Evolutionary conservation across 2,113 vertebrate species (phyloP), one percentile per base, ranked within the genome.

Genomic region (Tauraco erythrolophus): DNA sequence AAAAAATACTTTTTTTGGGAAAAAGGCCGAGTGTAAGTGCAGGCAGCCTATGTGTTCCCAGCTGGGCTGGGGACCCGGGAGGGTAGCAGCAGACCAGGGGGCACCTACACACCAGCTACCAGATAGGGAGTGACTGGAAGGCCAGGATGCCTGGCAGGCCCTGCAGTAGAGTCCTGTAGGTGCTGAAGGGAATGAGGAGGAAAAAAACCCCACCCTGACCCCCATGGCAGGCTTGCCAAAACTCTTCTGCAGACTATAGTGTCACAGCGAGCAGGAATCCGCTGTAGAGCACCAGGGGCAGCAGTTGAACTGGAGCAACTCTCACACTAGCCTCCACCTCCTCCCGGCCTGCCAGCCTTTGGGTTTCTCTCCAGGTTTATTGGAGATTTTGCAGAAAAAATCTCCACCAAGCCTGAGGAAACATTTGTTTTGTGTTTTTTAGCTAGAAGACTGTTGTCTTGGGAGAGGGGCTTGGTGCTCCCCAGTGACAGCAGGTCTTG

Each of bases 381-480:
- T 17, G 18, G 54, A 90, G 92, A 77, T 92, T 96, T 82, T 85
- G 75, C 37, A 48, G 28, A 82, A 65, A 82, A 91, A 94, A 91
- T 65, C 75, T 79, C 68, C 48, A 72, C 61, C 46, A 82, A 92
- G 51, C 65, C 85, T 11, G n/a, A 68, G 60, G 69, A 72, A 95
- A 75, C 58, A 7, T 45, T 92, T 65, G 77, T 58, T 87, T 93
- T 81, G 68, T 83, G 66, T 43, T 81, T 66, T 62, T 74, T 28
- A 74, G 72, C 79, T 35, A 78, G 50, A 77, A 72, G 66, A 35
- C 78, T 62, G 65, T 28, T 2, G 0, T n/a, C 75, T 48, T 79
- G 74, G 74, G 69, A 51, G 30, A 18, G 27, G 37, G 61, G 14
- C 46, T 50, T 13, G 11, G 48, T 46, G 69, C 61, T 79, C 46